Evolutionary conservation across 2,113 vertebrate genomes (phyloP).

Genomic region (Hystrix cristata): DNA sequence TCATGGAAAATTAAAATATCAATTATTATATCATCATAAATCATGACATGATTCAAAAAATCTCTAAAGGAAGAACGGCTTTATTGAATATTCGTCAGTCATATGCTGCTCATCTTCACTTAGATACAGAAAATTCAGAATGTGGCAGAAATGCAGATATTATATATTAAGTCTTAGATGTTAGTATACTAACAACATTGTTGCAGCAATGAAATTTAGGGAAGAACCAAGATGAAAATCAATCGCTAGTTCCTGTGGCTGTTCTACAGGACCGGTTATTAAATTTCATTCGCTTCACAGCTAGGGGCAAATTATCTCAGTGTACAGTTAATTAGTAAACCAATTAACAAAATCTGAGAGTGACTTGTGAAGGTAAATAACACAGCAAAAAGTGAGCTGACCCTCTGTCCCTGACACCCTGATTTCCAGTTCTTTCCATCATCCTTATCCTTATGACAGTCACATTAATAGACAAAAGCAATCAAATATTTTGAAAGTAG

Average conservation of each 20-base stretch:
- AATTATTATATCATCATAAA: background rate
- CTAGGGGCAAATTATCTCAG: background rate
- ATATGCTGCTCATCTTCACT: background rate
- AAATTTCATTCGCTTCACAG: background rate
- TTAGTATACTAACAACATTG: background rate
- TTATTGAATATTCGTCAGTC: background rate
- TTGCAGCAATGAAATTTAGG: background rate
- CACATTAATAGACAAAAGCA: background rate
- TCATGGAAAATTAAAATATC: background rate
- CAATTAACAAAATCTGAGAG: background rate
- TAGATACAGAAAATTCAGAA: background rate
- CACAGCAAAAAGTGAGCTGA: background rate
- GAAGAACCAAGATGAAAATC: background rate
- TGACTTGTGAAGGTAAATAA: background rate
- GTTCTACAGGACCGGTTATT: background rate
- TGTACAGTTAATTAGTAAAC: background rate
- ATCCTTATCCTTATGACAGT: background rate
- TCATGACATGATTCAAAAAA: background rate
- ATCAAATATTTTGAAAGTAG: background rate
- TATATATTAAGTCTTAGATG: background rate
- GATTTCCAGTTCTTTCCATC: background rate
- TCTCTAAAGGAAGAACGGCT: background rate
- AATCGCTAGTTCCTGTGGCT: background rate
- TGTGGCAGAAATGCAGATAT: background rate
- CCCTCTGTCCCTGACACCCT: background rate